These are phyloP conservation scores for Dermochelys coriacea DNA, from an alignment of 2,797 vertebrate genomes.

Conservation along the genomic window DNA sequence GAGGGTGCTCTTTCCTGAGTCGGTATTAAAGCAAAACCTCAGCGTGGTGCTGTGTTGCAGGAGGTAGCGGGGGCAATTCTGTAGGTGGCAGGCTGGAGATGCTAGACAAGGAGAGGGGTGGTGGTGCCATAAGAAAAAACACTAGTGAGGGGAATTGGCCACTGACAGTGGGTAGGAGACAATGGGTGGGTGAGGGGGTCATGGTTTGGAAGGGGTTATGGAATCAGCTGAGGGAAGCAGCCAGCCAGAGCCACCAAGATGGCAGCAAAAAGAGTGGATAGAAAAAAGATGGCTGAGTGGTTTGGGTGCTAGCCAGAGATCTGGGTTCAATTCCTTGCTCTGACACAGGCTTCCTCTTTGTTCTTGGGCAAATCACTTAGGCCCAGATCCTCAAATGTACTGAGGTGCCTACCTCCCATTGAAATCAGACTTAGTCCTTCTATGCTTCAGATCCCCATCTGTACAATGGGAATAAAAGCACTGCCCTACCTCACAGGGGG, in stretches of 20 bases:
- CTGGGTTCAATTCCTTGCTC: background rate
- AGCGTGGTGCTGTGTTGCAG: background rate
- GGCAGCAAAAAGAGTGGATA: background rate
- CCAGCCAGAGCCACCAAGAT: background rate
- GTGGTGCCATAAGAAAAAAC: background rate
- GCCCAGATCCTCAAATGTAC: background rate
- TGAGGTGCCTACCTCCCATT: background rate
- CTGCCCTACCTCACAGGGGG: accelerated
- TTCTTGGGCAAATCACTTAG: background rate
- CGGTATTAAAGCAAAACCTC: background rate
- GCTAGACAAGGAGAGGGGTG: background rate
- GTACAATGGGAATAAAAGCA: accelerated
- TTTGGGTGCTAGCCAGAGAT: background rate
- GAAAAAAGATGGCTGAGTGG: background rate
- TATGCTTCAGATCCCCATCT: background rate
- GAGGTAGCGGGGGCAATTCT: background rate
- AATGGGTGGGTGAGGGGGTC: accelerated
- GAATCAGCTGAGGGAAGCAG: background rate
- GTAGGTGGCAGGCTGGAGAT: background rate
- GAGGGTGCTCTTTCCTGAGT: background rate
- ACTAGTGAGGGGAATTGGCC: background rate
- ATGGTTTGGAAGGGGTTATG: accelerated
- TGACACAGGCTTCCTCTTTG: background rate
- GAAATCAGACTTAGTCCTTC: background rate
- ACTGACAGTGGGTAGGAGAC: background rate